Percentiles rank a stretch among this genome's conserved stretches.
phyloP scores from a whole-genome alignment of 2,113 vertebrate species.

The Amphilophus citrinellus region DNA sequence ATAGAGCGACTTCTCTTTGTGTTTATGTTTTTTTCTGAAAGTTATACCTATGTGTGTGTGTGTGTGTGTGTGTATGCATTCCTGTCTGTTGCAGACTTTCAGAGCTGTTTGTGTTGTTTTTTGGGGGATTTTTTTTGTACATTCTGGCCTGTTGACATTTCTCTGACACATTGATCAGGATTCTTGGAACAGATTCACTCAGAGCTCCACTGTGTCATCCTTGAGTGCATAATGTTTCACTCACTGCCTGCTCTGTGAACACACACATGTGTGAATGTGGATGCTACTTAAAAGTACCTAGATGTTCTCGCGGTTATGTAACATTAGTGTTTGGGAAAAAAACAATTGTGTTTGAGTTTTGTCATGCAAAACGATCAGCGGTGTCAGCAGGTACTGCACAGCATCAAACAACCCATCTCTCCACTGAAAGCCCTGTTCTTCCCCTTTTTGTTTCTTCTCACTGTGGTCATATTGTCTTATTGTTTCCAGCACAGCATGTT shows the following conservation, averaged over 20 bases:
- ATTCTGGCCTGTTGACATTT: slow-evolving; percentile 58
- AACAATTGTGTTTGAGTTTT: slow-evolving; percentile 21
- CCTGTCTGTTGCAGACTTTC: slow-evolving; percentile 11
- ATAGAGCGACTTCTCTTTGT: slow-evolving; percentile 33
- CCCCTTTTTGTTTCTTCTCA: neutral
- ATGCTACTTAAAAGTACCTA: neutral
- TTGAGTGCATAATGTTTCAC: slow-evolving; percentile 50
- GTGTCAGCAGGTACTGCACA: slow-evolving; percentile 23
- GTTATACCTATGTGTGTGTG: neutral
- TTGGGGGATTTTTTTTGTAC: slow-evolving; percentile 7
- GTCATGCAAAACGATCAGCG: slow-evolving; percentile 32
- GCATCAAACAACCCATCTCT: slow-evolving; percentile 14
- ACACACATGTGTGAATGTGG: neutral
- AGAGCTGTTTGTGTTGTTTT: neutral
- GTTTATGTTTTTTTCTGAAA: slow-evolving; percentile 29
- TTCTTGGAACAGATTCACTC: slow-evolving; percentile 55
- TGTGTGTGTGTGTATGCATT: neutral
- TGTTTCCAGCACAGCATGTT: slow-evolving; percentile 20
- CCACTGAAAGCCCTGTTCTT: slow-evolving; percentile 7
- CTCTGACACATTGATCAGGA: slow-evolving; percentile 62
- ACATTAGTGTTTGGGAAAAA: slow-evolving; percentile 28
- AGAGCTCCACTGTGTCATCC: slow-evolving; percentile 37
- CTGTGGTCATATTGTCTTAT: slow-evolving; percentile 7
- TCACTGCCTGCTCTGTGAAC: slow-evolving; percentile 18
- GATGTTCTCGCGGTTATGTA: slow-evolving; percentile 32